These are phyloP conservation scores for Caenorhabditis latens DNA, from an alignment of 1,140 invertebrate species.

Conservation along the genomic window DNA sequence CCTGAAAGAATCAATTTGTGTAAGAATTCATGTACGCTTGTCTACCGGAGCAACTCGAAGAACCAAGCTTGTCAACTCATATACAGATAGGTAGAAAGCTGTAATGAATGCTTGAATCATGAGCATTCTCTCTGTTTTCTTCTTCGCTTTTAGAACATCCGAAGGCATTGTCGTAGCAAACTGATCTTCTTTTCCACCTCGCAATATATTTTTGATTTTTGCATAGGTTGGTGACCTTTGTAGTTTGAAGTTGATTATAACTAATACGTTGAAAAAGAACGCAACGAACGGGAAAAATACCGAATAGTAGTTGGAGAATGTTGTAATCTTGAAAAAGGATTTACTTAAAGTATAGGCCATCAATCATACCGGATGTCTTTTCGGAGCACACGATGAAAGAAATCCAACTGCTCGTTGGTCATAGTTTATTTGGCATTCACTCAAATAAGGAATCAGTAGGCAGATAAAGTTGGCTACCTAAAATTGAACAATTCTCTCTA, in stretches of 20 bases:
- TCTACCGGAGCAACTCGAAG: conserved; percentile 4
- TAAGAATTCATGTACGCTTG: background rate
- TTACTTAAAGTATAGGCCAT: background rate
- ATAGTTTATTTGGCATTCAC: conserved; percentile 47
- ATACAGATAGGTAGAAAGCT: conserved; percentile 29
- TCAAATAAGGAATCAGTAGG: conserved; percentile 12
- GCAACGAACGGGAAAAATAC: conserved; percentile 33
- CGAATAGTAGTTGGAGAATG: conserved; percentile 33
- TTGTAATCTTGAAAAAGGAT: background rate
- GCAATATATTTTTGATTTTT: conserved; percentile 12
- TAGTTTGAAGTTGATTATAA: conserved; percentile 41
- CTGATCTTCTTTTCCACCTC: conserved; percentile 29
- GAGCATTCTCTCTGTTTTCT: conserved; percentile 29
- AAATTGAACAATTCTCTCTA: background rate
- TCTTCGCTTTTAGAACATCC: conserved; percentile 31
- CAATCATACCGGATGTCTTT: conserved; percentile 6
- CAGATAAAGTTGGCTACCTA: conserved; percentile 16
- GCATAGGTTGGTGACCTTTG: conserved; percentile 34
- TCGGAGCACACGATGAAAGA: background rate
- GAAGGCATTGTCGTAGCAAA: conserved; percentile 12
- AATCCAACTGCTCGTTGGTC: background rate
- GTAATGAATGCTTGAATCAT: conserved; percentile 47
- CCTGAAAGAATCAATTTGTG: background rate
- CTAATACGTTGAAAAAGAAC: conserved; percentile 32
- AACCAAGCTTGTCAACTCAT: conserved; percentile 30